Evolutionary conservation across 2,797 vertebrate genomes (phyloP).

Genomic region (Graptemys geographica): DNA sequence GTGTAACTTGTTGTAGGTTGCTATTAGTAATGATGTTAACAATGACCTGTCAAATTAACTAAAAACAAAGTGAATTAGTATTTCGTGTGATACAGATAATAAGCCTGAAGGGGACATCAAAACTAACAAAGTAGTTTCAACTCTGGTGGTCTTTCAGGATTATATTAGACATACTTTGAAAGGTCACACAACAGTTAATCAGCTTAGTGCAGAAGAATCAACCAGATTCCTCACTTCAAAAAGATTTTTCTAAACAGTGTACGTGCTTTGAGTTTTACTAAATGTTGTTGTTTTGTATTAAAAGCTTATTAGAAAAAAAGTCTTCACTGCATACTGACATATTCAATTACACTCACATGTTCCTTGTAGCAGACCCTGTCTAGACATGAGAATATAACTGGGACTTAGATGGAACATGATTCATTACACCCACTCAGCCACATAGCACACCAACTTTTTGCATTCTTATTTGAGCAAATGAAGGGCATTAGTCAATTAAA

Average conservation of each 20-base stretch:
- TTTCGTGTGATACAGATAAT: slow-evolving; percentile 65
- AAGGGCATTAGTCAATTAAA: slow-evolving; percentile 50
- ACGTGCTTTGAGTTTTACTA: slow-evolving; percentile 13
- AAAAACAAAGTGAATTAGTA: slow-evolving; percentile 64
- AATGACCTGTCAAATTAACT: slow-evolving; percentile 76
- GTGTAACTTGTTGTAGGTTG: slow-evolving; percentile 63
- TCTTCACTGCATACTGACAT: slow-evolving; percentile 63
- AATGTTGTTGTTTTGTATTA: slow-evolving; percentile 54
- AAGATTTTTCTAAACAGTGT: slow-evolving; percentile 63
- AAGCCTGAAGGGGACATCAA: slow-evolving; percentile 73
- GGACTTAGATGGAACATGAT: slow-evolving; percentile 60
- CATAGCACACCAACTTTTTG: slow-evolving; percentile 15
- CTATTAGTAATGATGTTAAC: slow-evolving; percentile 68
- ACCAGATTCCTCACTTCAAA: slow-evolving; percentile 60
- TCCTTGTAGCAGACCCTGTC: slow-evolving; percentile 53
- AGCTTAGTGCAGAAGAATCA: slow-evolving; percentile 64
- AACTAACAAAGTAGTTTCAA: slow-evolving; percentile 76
- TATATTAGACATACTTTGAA: slow-evolving; percentile 62
- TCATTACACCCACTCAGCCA: slow-evolving; percentile 42
- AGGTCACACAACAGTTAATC: slow-evolving; percentile 76
- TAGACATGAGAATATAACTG: slow-evolving; percentile 71
- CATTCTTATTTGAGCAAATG: background rate
- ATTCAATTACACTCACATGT: slow-evolving; percentile 65
- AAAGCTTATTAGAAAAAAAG: slow-evolving; percentile 54
- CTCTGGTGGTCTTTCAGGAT: slow-evolving; percentile 74